These are phyloP conservation scores for Stenopsyche tienmushanensis DNA, from an alignment of 1,140 invertebrate genomes.

Conservation along the genomic window DNA sequence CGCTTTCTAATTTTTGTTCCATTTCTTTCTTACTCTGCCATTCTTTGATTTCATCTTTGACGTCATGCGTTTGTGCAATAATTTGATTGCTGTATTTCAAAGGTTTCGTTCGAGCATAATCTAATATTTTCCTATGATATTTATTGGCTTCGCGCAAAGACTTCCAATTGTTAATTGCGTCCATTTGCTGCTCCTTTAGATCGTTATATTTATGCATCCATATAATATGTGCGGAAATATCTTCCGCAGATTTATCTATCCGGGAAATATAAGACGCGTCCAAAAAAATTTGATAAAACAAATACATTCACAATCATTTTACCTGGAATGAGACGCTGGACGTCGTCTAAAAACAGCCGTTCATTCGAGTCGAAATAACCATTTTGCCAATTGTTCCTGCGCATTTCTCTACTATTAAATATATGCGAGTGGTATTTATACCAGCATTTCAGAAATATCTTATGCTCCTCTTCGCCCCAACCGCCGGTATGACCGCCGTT, in stretches of 20 bases:
- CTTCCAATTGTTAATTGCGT: slow-evolving; percentile 32
- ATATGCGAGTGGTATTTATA: neutral
- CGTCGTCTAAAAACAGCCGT: neutral
- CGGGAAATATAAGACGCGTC: too few species aligned
- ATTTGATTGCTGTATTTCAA: neutral
- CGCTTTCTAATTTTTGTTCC: neutral
- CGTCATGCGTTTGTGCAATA: neutral
- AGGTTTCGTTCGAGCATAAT: neutral
- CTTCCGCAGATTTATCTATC: slow-evolving; percentile 28
- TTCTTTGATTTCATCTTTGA: slow-evolving; percentile 6
- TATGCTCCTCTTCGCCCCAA: slow-evolving; percentile 35
- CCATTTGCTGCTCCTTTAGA: slow-evolving; percentile 29
- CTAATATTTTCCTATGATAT: slow-evolving; percentile 13
- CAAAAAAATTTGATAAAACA: too few species aligned
- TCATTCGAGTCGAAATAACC: neutral
- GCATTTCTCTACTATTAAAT: neutral
- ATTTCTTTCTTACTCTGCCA: neutral
- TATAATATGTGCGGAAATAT: slow-evolving; percentile 24
- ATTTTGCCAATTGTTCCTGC: neutral
- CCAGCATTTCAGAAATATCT: slow-evolving; percentile 32
- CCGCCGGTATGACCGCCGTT: slow-evolving; percentile 35
- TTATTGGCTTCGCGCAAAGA: slow-evolving; percentile 16
- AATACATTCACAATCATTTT: too few species aligned
- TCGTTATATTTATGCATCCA: slow-evolving; percentile 30
- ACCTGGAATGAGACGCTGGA: slow-evolving; percentile 13